These are phyloP conservation scores for Aurelia aurita DNA, from an alignment of 30 jellyfish, hydroid and myxozoan species.

Conservation along the genomic window DNA sequence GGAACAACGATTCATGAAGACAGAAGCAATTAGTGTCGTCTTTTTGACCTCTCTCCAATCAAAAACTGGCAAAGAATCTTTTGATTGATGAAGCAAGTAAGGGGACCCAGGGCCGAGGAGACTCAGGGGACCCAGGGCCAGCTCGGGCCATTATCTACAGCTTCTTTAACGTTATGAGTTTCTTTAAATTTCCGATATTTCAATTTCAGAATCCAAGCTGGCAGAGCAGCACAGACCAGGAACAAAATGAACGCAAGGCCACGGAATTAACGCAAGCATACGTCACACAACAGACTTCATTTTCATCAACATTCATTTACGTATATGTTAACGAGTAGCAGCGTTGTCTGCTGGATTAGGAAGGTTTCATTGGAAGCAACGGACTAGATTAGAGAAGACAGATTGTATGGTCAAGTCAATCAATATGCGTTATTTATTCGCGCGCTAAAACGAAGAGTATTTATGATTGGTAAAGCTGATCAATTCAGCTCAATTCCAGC, in stretches of 20 bases:
- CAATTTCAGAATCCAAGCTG: slow-evolving; percentile 71
- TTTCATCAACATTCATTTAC: slow-evolving; percentile 56
- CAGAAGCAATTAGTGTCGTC: too few relatives aligned
- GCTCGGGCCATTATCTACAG: too few relatives aligned
- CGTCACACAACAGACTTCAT: slow-evolving; percentile 38
- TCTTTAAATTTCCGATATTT: too few relatives aligned
- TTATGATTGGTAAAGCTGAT: slow-evolving; percentile 11
- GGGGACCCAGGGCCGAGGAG: too few relatives aligned
- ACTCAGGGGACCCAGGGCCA: too few relatives aligned
- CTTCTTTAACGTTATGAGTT: too few relatives aligned
- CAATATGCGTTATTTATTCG: slow-evolving; percentile 26
- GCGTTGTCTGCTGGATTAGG: slow-evolving; percentile 18
- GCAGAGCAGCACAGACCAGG: slow-evolving; percentile 66
- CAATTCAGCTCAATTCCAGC: too few relatives aligned
- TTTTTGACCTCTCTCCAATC: too few relatives aligned
- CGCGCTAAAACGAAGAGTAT: slow-evolving; percentile 35
- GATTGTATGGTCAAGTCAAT: slow-evolving; percentile 34
- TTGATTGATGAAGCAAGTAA: too few relatives aligned
- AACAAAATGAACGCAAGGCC: slow-evolving; percentile 69
- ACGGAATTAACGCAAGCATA: slow-evolving; percentile 33
- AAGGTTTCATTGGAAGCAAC: slow-evolving; percentile 19
- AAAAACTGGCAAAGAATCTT: too few relatives aligned
- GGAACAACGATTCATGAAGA: too few relatives aligned
- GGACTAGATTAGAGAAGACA: slow-evolving; percentile 22
- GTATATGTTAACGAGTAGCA: slow-evolving; percentile 37